These are phyloP conservation scores for Amphilophus citrinellus DNA, from an alignment of 2,113 vertebrate genomes.

Conservation along the genomic window DNA sequence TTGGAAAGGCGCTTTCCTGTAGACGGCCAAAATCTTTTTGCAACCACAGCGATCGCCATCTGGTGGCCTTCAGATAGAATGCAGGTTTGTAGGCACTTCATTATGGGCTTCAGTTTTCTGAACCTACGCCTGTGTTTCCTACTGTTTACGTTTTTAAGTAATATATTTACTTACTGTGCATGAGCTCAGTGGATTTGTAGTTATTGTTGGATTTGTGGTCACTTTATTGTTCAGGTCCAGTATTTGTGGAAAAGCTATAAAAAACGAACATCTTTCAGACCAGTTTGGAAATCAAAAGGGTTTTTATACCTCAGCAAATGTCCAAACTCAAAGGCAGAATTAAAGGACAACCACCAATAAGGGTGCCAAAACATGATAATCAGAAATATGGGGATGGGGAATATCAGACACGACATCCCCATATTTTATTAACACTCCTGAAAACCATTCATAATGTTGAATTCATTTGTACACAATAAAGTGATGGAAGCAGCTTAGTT, in stretches of 20 bases:
- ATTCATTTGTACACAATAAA: neutral
- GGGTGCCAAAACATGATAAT: rapidly evolving
- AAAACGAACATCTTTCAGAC: neutral
- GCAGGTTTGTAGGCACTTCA: neutral
- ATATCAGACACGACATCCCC: neutral
- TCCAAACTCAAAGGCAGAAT: neutral
- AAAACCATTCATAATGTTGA: constrained; percentile 7
- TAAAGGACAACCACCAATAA: neutral
- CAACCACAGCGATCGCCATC: neutral
- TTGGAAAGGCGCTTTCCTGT: neutral
- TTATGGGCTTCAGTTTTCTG: neutral
- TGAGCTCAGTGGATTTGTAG: rapidly evolving
- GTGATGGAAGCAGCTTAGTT: no score
- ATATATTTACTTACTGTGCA: neutral
- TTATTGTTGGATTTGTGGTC: neutral
- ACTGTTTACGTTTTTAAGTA: neutral
- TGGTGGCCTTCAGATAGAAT: neutral
- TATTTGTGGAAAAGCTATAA: rapidly evolving
- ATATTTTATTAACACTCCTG: neutral
- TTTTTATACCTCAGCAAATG: neutral
- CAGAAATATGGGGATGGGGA: neutral
- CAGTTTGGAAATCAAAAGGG: neutral
- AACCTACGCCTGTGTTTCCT: neutral
- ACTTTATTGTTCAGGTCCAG: neutral
- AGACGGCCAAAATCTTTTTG: neutral